A percentile compares a stretch with the other conserved stretches of the same genome.
Evolutionary conservation across 1,140 invertebrate species (phyloP).

Genomic region (Magallana gigas): DNA sequence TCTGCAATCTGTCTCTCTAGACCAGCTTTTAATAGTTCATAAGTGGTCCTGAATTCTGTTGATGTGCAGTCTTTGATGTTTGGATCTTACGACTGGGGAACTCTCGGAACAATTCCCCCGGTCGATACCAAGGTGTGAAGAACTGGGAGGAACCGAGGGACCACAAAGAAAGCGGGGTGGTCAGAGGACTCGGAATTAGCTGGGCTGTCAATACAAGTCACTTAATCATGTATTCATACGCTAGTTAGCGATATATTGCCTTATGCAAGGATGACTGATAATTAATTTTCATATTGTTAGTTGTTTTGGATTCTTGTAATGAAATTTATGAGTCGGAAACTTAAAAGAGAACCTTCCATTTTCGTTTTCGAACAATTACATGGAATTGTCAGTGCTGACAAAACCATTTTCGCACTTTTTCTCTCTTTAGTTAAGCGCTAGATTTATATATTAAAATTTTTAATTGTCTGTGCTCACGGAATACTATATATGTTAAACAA

Average conservation of each 20-base stretch:
- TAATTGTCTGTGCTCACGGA: too few relatives aligned
- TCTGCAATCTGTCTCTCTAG: too few relatives aligned
- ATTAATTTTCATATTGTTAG: conserved; percentile 12
- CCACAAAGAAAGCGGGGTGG: neutral
- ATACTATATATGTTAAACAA: too few relatives aligned
- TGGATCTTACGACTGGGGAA: neutral
- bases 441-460: too few relatives aligned
- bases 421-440: too few relatives aligned
- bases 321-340: conserved; percentile 9
- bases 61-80: neutral
- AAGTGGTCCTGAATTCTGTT: neutral
- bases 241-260: neutral
- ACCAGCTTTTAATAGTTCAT: too few relatives aligned
- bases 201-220: conserved; percentile 20
- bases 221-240: conserved; percentile 19
- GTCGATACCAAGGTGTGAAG: neutral
- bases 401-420: too few relatives aligned
- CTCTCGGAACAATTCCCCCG: neutral
- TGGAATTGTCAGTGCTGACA: too few relatives aligned
- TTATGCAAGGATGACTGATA: neutral
- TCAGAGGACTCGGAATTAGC: conserved; percentile 7
- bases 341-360: neutral
- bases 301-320: neutral
- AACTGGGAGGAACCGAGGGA: neutral
- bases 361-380: neutral